Conservation (phyloP, 1,140 invertebrate genomes). For the Frieseomelitta varia region DNA sequence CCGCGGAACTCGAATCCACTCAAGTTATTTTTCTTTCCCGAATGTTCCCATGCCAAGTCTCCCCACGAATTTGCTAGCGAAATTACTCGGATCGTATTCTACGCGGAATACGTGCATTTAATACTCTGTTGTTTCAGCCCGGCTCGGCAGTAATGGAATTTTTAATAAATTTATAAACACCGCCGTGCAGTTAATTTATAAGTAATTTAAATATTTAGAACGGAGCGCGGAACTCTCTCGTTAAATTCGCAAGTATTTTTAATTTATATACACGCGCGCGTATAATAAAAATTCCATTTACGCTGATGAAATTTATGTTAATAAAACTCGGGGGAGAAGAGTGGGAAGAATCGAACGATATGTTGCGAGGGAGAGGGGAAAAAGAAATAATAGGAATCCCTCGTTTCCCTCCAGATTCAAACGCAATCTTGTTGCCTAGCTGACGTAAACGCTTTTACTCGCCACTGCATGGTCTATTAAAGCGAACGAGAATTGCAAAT, state of each 20-base stretch:
- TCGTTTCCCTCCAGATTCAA: slow-evolving; percentile 13
- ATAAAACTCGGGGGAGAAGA: not conserved
- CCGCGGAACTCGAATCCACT: slow-evolving; percentile 38
- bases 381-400: not conserved
- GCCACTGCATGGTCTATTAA: slow-evolving; percentile 28
- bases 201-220: too few relatives aligned
- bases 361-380: too few relatives aligned
- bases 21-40: slow-evolving; percentile 57
- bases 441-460: slow-evolving; percentile 28
- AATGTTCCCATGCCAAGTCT: slow-evolving; percentile 27
- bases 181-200: too few relatives aligned
- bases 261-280: too few relatives aligned
- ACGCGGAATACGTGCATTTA: slow-evolving; percentile 5
- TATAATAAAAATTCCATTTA: too few relatives aligned
- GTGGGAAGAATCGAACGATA: too few relatives aligned
- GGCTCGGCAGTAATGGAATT: not conserved
- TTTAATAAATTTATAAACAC: too few relatives aligned
- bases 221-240: too few relatives aligned
- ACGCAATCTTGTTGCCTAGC: slow-evolving; percentile 23
- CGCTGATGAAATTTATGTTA: too few relatives aligned
- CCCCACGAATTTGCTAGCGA: slow-evolving; percentile 7
- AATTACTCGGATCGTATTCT: not conserved
- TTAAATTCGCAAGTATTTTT: too few relatives aligned
- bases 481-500: slow-evolving; percentile 61
- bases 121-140: not conserved